phyloP scores from a whole-genome alignment of 2,888 invertebrate genomes.

The Neuroscelio doddi region DNA sequence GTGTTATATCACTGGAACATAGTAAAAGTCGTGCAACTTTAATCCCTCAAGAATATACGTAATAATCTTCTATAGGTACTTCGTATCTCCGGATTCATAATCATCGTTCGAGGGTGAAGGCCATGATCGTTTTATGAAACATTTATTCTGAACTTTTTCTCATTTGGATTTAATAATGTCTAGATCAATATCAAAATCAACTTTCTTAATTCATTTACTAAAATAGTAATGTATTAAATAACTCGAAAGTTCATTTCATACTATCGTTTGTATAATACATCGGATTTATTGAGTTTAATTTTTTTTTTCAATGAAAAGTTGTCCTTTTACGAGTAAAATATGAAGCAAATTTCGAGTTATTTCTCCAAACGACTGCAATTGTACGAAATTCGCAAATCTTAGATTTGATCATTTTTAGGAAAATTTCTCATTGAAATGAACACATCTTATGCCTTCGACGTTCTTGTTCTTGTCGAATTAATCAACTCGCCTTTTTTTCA shows the following conservation, averaged over 20 bases:
- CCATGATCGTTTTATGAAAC: not conserved
- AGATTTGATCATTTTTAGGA: constrained; percentile 8
- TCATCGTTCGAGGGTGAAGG: constrained; percentile 15
- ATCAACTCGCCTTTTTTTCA: not conserved
- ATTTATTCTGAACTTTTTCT: not conserved
- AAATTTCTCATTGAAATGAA: constrained; percentile 6
- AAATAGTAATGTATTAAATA: not conserved
- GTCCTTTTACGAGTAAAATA: not conserved
- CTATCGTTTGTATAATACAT: not conserved
- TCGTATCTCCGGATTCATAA: not conserved
- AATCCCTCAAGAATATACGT: constrained; percentile 16
- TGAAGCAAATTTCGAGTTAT: not conserved
- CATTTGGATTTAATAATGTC: too few relatives aligned
- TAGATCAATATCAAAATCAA: too few relatives aligned
- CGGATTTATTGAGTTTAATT: not conserved
- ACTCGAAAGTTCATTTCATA: not conserved
- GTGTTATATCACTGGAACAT: constrained; percentile 11
- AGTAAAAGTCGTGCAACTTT: constrained; percentile 15
- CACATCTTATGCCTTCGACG: constrained; percentile 3
- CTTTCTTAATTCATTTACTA: too few relatives aligned
- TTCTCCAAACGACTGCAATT: constrained; percentile 15
- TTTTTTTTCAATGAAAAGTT: not conserved
- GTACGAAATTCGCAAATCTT: constrained; percentile 3
- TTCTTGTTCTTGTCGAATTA: constrained; percentile 19
- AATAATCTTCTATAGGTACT: constrained; percentile 12